Conservation (phyloP, 2,888 invertebrate species). For the Ischnura elegans region DNA sequence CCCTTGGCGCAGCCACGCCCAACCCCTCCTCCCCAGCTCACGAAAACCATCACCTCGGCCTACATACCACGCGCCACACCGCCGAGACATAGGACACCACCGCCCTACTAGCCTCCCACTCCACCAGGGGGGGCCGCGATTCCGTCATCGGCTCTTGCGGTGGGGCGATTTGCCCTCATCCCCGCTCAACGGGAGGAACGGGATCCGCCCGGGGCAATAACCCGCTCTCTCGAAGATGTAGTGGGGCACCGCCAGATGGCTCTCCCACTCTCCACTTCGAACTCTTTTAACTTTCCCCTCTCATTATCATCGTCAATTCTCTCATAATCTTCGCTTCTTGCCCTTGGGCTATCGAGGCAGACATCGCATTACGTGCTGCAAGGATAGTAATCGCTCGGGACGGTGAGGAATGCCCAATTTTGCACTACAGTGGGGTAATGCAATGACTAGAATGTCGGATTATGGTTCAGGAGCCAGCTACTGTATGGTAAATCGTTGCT, state of each 20-base stretch:
- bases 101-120: background rate
- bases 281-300: too few species aligned
- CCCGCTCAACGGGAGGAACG: background rate
- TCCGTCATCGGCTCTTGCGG: background rate
- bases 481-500: too few species aligned
- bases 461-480: background rate
- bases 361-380: too few species aligned
- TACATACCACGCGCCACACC: background rate
- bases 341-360: too few species aligned
- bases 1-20: background rate
- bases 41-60: constrained; percentile 10
- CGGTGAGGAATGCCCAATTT: too few species aligned
- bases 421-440: too few species aligned
- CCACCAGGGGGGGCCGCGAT: background rate
- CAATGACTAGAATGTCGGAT: background rate
- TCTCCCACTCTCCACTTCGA: background rate
- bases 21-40: background rate
- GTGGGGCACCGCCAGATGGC: background rate
- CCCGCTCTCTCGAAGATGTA: background rate
- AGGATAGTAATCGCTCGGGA: too few species aligned
- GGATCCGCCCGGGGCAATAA: constrained; percentile 7
- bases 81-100: constrained; percentile 15
- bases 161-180: background rate
- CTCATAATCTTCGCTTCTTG: too few species aligned
- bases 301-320: too few species aligned